Evolutionary conservation across 2,797 vertebrate genomes (phyloP).

Genomic region (Propithecus perrieri): DNA sequence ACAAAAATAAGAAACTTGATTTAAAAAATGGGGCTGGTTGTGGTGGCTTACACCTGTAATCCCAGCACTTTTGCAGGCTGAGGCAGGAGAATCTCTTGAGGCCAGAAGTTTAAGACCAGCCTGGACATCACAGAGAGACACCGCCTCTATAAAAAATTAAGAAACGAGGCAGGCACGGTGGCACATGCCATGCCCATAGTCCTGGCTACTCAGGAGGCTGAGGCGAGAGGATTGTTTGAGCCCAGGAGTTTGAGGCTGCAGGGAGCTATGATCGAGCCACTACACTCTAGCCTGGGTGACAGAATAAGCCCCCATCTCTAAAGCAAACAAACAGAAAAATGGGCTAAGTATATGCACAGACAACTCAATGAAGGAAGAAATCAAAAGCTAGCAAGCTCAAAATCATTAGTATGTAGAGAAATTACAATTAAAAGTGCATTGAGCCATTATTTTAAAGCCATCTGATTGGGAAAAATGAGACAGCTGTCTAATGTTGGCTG

Average conservation of each 20-base stretch:
- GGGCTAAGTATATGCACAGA: neutral
- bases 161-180: neutral
- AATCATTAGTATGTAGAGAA: neutral
- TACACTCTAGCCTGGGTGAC: neutral
- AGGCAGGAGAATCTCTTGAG: neutral
- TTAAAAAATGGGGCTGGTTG: neutral
- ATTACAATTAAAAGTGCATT: neutral
- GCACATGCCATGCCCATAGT: too few species aligned
- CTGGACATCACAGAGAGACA: neutral
- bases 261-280: neutral
- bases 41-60: neutral
- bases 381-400: neutral
- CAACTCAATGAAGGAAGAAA: neutral
- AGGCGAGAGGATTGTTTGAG: neutral
- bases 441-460: neutral
- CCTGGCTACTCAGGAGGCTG: too few species aligned
- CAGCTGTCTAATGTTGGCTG: neutral
- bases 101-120: neutral
- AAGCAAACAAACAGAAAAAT: neutral
- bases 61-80: neutral
- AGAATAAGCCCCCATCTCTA: neutral
- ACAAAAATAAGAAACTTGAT: neutral
- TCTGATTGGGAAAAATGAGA: neutral
- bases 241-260: neutral
- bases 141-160: neutral